Percentiles rank a stretch among this genome's conserved stretches.
These are phyloP conservation scores for Aphelenchoides besseyi DNA, from an alignment of 1,140 invertebrate genomes.

Conservation along the genomic window DNA sequence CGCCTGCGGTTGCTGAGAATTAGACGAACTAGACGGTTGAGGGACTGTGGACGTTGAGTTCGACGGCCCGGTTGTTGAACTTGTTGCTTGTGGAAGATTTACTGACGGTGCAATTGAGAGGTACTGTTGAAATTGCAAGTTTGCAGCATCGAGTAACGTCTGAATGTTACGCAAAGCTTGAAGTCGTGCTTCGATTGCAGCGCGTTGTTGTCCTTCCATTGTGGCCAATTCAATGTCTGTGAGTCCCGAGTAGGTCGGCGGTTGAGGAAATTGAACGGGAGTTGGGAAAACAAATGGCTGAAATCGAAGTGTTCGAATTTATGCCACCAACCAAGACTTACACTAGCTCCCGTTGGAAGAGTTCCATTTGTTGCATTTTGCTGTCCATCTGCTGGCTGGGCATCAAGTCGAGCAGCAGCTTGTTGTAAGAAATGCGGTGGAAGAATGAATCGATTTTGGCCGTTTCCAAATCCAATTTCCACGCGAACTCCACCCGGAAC, in stretches of 20 bases:
- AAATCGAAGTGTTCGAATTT: neutral
- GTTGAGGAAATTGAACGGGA: constrained; percentile 50
- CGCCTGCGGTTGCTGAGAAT: neutral
- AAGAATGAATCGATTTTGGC: constrained; percentile 18
- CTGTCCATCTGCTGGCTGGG: neutral
- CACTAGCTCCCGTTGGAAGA: too few species aligned
- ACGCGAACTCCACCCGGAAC: constrained; percentile 4
- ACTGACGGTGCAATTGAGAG: constrained; percentile 16
- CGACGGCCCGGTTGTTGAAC: neutral
- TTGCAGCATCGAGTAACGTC: constrained; percentile 79
- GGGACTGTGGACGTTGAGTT: neutral
- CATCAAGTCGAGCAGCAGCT: neutral
- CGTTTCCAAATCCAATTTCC: constrained; percentile 3
- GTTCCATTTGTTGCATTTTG: too few species aligned
- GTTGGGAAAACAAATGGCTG: constrained; percentile 52
- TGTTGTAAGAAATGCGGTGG: neutral
- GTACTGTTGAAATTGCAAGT: constrained; percentile 84
- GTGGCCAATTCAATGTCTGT: constrained; percentile 77
- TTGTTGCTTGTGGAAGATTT: neutral
- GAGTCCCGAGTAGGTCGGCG: constrained; percentile 64
- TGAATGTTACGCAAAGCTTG: constrained; percentile 80
- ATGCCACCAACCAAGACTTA: too few species aligned
- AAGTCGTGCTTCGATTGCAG: constrained; percentile 83
- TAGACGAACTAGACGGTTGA: neutral
- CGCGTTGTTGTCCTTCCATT: constrained; percentile 82